Percentiles rank a stretch among this genome's conserved stretches.
phyloP scores from a whole-genome alignment of 2,797 vertebrate species.

The Linurgus olivaceus region DNA sequence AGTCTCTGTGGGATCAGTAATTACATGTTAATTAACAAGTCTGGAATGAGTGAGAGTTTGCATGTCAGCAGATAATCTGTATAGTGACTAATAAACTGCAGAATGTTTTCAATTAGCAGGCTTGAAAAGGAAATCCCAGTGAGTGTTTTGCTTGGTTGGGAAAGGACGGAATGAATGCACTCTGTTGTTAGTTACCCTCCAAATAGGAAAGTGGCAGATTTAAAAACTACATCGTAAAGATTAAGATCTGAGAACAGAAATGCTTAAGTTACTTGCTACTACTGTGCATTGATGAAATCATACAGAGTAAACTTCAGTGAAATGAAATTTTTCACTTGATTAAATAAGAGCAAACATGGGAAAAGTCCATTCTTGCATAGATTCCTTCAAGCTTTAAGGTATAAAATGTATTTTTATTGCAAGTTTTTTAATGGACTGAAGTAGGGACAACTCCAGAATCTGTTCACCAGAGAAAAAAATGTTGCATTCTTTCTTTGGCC shows the following conservation, averaged over 20 bases:
- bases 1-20: constrained; percentile 76
- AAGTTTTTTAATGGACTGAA: background rate
- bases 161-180: constrained; percentile 50
- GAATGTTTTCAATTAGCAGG: constrained; percentile 84
- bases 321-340: constrained; percentile 24
- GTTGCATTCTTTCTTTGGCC: background rate
- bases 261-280: constrained; percentile 22
- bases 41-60: constrained; percentile 75
- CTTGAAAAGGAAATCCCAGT: constrained; percentile 76
- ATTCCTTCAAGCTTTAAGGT: background rate
- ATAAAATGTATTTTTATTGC: background rate
- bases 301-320: background rate
- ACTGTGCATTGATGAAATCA: background rate
- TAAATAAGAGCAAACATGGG: background rate
- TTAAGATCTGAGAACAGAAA: background rate
- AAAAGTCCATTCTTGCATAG: background rate
- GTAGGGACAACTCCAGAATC: background rate
- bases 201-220: background rate
- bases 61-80: constrained; percentile 69
- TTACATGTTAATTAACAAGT: constrained; percentile 83
- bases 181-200: constrained; percentile 49
- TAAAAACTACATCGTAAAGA: constrained; percentile 7
- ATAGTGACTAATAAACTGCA: constrained; percentile 82
- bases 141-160: constrained; percentile 58
- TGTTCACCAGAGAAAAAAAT: background rate